These are phyloP conservation scores for Notarius quadriscutis DNA, from an alignment of 2,113 vertebrate genomes.

Conservation along the genomic window DNA sequence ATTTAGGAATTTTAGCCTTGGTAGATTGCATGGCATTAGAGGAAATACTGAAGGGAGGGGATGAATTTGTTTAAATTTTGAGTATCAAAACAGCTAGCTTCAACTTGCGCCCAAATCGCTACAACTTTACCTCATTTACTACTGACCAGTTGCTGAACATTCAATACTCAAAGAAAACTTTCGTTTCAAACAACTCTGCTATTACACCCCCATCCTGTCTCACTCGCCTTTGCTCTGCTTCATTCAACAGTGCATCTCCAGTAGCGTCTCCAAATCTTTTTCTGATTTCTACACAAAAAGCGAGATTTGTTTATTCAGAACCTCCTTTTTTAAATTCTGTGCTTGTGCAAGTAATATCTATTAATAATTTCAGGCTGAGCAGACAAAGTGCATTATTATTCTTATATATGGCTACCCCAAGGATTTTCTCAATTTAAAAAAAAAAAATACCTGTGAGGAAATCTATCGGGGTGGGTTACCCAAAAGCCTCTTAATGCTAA, in stretches of 20 bases:
- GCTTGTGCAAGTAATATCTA: neutral
- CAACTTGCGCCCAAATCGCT: neutral
- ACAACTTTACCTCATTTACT: neutral
- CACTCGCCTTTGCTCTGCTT: neutral
- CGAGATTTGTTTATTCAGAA: neutral
- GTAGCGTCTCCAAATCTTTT: neutral
- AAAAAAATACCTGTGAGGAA: neutral
- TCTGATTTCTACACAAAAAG: neutral
- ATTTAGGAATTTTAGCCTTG: neutral
- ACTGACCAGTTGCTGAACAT: neutral
- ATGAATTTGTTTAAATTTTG: neutral
- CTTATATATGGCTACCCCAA: neutral
- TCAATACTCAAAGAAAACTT: neutral
- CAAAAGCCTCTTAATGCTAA: too few relatives aligned
- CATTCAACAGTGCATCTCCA: neutral
- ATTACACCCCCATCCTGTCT: neutral
- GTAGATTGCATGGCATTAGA: neutral
- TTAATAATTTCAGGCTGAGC: neutral
- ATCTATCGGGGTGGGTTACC: too few relatives aligned
- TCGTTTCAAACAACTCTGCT: neutral
- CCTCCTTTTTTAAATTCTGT: neutral
- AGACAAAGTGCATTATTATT: neutral
- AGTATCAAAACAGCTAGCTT: neutral
- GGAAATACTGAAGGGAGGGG: neutral
- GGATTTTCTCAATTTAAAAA: too few relatives aligned